Conservation (phyloP, 2,113 vertebrate species). For the Cryptomyrus ogoouensis region DNA sequence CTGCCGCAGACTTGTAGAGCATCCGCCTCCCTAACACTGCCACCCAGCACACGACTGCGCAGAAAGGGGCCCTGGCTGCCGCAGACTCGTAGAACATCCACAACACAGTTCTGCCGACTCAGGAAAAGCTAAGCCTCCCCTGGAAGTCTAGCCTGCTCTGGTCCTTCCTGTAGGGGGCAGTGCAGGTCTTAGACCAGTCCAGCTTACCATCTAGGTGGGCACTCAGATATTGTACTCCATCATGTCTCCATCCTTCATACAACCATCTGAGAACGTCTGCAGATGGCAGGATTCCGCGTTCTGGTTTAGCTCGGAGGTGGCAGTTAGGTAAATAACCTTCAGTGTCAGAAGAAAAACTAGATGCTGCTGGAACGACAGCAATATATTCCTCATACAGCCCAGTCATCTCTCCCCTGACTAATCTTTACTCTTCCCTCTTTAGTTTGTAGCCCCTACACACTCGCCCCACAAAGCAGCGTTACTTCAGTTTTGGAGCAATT, state of each 20-base stretch:
- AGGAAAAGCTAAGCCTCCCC: no score
- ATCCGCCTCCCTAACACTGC: no score
- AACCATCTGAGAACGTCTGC: background rate
- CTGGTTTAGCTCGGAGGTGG: background rate
- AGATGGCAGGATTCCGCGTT: background rate
- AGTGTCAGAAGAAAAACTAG: background rate
- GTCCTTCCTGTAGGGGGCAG: no score
- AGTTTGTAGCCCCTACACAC: background rate
- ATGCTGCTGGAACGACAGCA: background rate
- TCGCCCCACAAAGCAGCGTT: background rate
- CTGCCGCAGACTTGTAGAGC: no score
- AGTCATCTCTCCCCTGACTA: background rate
- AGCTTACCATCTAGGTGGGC: no score
- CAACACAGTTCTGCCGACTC: no score
- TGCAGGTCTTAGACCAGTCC: no score
- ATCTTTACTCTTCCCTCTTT: background rate
- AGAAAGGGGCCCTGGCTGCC: no score
- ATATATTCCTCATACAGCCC: background rate
- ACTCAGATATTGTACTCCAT: background rate
- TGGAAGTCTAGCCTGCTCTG: no score
- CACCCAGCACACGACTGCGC: no score
- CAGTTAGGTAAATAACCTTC: background rate
- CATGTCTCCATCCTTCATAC: background rate
- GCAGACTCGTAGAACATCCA: no score
- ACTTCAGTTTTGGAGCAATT: background rate